Conservation (phyloP, 2,113 vertebrate genomes). For the Chelonoidis abingdonii region DNA sequence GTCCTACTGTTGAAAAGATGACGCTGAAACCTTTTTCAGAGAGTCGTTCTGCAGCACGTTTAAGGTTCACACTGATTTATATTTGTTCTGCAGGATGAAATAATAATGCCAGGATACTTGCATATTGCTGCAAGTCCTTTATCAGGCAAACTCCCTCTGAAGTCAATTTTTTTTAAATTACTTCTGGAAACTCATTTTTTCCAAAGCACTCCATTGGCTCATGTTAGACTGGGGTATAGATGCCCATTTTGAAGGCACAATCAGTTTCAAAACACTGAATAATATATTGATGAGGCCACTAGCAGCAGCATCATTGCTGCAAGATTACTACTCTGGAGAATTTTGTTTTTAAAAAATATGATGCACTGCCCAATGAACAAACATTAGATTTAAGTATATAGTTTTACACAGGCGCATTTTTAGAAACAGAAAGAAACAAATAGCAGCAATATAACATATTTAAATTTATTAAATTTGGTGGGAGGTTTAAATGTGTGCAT, state of each 20-base stretch:
- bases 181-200: background rate
- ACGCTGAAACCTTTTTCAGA: background rate
- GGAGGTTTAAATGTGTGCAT: background rate
- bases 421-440: background rate
- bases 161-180: background rate
- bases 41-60: background rate
- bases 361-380: background rate
- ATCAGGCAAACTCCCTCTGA: accelerated
- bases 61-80: background rate
- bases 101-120: background rate
- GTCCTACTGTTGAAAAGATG: background rate
- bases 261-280: background rate
- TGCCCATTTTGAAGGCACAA: background rate
- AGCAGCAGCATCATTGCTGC: background rate
- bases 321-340: background rate
- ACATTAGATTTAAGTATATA: background rate
- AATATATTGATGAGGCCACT: background rate
- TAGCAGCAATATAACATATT: background rate
- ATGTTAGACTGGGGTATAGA: background rate
- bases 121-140: background rate
- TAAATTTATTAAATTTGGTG: background rate
- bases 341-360: background rate
- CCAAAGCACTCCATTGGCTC: background rate
- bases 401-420: background rate
- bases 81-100: background rate